Conservation (phyloP, 2,888 invertebrate species). For the Acanthococcus lagerstroemiae region DNA sequence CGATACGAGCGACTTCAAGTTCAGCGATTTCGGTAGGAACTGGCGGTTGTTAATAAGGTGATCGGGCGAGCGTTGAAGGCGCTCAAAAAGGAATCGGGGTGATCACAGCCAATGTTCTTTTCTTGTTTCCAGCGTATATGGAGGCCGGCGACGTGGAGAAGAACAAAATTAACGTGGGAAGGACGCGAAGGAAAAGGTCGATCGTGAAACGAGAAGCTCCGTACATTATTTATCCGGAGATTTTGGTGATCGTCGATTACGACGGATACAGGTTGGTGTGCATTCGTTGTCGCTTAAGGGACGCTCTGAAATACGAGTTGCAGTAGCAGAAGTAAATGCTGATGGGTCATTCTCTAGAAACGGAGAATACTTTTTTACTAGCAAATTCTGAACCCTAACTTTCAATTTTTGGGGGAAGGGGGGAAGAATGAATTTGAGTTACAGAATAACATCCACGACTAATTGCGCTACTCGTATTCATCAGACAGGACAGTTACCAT, state of each 20-base stretch:
- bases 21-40: constrained; percentile 74
- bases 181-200: constrained; percentile 39
- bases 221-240: constrained; percentile 88
- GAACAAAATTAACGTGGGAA: constrained; percentile 31
- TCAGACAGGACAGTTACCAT: too few species aligned
- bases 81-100: neutral
- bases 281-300: neutral
- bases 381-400: too few species aligned
- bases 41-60: constrained; percentile 41
- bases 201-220: constrained; percentile 67
- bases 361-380: too few species aligned
- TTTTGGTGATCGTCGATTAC: constrained; percentile 89
- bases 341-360: too few species aligned
- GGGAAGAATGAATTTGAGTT: too few species aligned
- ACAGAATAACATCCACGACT: too few species aligned
- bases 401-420: too few species aligned
- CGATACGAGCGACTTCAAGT: constrained; percentile 35
- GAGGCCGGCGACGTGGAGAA: constrained; percentile 49
- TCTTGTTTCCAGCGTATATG: constrained; percentile 62
- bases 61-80: neutral
- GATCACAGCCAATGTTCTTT: neutral
- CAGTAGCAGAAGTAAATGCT: too few species aligned
- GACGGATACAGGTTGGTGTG: constrained; percentile 65
- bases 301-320: neutral
- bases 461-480: too few species aligned